phyloP scores from a whole-genome alignment of 64 coral and sea anemone genomes.

The Hydrozoanthus tunicans region DNA sequence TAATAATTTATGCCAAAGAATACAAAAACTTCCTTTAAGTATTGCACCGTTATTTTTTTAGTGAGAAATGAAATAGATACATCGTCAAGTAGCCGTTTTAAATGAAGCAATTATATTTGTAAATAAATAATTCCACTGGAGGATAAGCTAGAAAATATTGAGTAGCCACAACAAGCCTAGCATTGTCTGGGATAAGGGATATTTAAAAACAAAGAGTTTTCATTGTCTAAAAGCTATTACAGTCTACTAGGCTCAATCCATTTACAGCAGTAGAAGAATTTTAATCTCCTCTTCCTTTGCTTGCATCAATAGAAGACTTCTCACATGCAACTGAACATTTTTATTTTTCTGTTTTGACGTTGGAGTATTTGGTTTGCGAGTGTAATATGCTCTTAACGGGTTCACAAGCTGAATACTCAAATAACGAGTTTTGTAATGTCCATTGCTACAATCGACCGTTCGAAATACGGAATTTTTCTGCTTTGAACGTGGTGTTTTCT shows the following conservation, averaged over 20 bases:
- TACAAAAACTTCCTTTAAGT: neutral
- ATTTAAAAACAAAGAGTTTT: neutral
- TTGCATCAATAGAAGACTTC: neutral
- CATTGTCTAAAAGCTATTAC: neutral
- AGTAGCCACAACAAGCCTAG: neutral
- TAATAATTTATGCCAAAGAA: neutral
- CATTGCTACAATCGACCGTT: no score
- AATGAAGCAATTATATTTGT: neutral
- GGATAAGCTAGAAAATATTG: neutral
- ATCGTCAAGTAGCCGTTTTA: neutral
- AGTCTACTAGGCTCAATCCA: neutral
- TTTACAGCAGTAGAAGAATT: neutral
- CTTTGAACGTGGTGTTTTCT: neutral
- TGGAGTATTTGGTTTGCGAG: no score
- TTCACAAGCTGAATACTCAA: no score
- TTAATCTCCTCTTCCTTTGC: neutral
- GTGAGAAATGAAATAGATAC: no score
- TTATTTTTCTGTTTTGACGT: no score
- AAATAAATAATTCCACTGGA: conserved; percentile 14
- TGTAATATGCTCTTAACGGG: no score
- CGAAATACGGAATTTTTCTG: no score
- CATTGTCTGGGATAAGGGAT: neutral
- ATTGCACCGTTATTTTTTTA: neutral
- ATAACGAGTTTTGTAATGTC: no score
- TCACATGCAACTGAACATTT: no score